A percentile compares a stretch with the other conserved stretches of the same genome.
These are phyloP conservation scores for Lerista edwardsae DNA, from an alignment of 2,797 vertebrate genomes.

Conservation along the genomic window DNA sequence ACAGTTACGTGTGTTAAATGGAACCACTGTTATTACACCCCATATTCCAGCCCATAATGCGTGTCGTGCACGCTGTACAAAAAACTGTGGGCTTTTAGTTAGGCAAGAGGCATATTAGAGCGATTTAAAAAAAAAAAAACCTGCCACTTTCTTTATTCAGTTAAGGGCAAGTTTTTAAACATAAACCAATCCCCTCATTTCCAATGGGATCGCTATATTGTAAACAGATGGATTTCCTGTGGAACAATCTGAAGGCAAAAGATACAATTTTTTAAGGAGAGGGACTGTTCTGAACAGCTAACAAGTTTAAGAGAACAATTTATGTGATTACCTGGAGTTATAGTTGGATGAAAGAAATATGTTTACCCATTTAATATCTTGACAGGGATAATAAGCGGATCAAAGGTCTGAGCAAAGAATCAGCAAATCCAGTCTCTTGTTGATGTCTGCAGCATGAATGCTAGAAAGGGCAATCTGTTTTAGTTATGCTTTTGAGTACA, in stretches of 20 bases:
- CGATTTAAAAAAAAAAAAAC: background rate
- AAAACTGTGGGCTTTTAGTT: background rate
- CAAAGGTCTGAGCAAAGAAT: slow-evolving; percentile 52
- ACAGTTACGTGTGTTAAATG: too few species aligned
- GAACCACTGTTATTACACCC: background rate
- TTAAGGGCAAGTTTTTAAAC: background rate
- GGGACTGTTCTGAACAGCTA: slow-evolving; percentile 18
- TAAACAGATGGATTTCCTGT: slow-evolving; percentile 27
- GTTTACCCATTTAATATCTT: slow-evolving; percentile 58
- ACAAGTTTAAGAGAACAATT: slow-evolving; percentile 45
- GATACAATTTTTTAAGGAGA: slow-evolving; percentile 46
- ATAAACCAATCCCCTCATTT: background rate
- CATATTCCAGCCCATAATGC: background rate
- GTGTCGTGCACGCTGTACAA: background rate
- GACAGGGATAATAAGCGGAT: slow-evolving; percentile 53
- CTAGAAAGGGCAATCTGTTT: slow-evolving; percentile 63
- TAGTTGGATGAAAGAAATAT: slow-evolving; percentile 40
- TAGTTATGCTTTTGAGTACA: slow-evolving; percentile 66
- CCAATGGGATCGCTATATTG: slow-evolving; percentile 20
- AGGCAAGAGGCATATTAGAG: background rate
- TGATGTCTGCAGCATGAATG: slow-evolving; percentile 40
- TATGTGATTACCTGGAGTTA: slow-evolving; percentile 43
- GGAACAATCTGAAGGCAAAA: slow-evolving; percentile 33
- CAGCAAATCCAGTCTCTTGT: slow-evolving; percentile 42
- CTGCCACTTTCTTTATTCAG: background rate